These are phyloP conservation scores for Charina bottae DNA, from an alignment of 2,113 vertebrate genomes.

Conservation along the genomic window DNA sequence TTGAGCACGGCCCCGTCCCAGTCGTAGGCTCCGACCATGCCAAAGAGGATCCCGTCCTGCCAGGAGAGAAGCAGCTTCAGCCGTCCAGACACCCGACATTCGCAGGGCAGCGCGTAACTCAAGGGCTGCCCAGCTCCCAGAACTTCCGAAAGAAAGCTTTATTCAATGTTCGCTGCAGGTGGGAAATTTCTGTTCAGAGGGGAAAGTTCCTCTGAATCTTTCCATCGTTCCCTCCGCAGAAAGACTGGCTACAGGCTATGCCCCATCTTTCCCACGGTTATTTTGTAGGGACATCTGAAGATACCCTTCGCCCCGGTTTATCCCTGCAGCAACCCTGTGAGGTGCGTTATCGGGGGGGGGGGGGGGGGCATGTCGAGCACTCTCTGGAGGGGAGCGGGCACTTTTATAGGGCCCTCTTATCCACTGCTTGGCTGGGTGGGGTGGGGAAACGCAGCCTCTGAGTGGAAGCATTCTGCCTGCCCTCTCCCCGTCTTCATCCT, in stretches of 20 bases:
- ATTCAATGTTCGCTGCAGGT: background rate
- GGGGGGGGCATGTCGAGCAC: too few relatives aligned
- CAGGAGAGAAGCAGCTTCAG: background rate
- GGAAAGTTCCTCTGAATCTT: too few relatives aligned
- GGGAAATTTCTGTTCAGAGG: background rate
- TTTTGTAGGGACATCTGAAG: background rate
- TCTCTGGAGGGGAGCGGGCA: too few relatives aligned
- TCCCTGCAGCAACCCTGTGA: background rate
- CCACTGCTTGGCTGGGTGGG: too few relatives aligned
- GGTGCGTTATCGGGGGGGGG: background rate
- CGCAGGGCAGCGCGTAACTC: accelerated
- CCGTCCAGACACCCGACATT: background rate
- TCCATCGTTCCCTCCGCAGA: background rate
- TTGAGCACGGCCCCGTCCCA: slow-evolving; percentile 92
- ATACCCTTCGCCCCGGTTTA: background rate
- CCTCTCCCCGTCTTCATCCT: too few relatives aligned
- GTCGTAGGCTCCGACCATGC: slow-evolving; percentile 93
- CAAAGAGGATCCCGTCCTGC: slow-evolving; percentile 93
- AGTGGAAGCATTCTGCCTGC: too few relatives aligned
- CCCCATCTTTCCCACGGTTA: background rate
- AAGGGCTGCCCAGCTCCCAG: background rate
- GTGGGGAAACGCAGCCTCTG: too few relatives aligned
- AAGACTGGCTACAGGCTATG: background rate
- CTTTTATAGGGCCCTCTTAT: too few relatives aligned
- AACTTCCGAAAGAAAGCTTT: background rate